Conservation (phyloP, 2,888 invertebrate species). For the Lithophane semibrunnea region DNA sequence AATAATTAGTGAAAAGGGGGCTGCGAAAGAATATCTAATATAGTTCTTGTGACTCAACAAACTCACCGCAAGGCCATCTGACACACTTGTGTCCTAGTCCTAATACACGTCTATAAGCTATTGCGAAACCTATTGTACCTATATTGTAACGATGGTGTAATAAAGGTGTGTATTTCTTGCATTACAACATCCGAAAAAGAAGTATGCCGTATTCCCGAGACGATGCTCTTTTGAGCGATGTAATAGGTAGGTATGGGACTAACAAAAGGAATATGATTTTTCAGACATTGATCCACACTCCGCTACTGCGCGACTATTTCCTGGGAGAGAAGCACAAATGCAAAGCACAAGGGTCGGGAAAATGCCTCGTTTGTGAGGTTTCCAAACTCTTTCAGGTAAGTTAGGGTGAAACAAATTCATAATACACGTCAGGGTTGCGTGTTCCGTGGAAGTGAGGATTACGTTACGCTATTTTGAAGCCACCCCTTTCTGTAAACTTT, state of each 20-base stretch:
- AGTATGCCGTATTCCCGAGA: neutral
- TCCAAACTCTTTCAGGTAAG: constrained; percentile 97
- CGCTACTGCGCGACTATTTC: constrained; percentile 98
- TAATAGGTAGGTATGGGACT: neutral
- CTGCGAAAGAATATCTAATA: constrained; percentile 5
- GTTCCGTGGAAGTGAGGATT: constrained; percentile 40
- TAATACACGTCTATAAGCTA: neutral
- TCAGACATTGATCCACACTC: constrained; percentile 97
- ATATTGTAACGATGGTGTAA: constrained; percentile 8
- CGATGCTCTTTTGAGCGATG: neutral
- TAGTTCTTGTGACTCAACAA: neutral
- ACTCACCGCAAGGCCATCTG: constrained; percentile 10
- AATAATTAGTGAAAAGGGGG: neutral
- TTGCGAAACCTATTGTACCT: constrained; percentile 29
- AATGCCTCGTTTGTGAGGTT: constrained; percentile 98
- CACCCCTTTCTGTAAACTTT: constrained; percentile 53
- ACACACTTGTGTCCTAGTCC: neutral
- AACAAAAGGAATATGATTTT: constrained; percentile 56
- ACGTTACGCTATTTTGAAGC: constrained; percentile 22
- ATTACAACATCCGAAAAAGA: neutral
- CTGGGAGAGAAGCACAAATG: constrained; percentile 98
- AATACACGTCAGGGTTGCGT: neutral
- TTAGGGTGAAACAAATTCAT: constrained; percentile 11
- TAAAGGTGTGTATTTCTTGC: neutral
- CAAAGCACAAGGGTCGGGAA: constrained; percentile 92